phyloP scores from a whole-genome alignment of 2,888 invertebrate species.

The Galerucella pusilla region DNA sequence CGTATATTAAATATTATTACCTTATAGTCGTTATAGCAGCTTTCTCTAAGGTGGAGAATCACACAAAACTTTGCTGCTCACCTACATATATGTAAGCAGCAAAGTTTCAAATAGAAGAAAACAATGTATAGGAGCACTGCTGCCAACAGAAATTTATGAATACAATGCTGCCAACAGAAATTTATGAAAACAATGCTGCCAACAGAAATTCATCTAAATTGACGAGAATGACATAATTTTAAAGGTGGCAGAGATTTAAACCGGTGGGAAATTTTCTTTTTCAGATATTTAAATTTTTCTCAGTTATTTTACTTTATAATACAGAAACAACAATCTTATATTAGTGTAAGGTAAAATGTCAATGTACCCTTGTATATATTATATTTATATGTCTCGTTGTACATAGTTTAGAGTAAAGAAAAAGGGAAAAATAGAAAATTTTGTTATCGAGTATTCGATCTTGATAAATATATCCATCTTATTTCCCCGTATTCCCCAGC shows the following conservation, averaged over 20 bases:
- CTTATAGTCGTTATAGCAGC: not conserved
- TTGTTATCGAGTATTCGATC: constrained; percentile 30
- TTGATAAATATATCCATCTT: constrained; percentile 37
- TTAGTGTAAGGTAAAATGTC: not conserved
- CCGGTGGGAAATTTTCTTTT: no score
- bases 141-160: not conserved
- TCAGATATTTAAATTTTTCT: no score
- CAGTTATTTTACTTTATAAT: no score
- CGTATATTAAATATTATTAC: not conserved
- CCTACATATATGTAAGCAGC: no score
- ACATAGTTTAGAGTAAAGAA: not conserved
- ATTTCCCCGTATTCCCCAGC: constrained; percentile 35
- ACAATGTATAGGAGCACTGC: not conserved
- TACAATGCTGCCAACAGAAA: no score
- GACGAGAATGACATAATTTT: not conserved
- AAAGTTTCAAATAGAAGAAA: no score
- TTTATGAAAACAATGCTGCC: no score
- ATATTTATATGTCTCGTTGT: not conserved
- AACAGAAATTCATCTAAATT: no score
- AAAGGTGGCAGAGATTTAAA: no score
- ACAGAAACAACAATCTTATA: no score
- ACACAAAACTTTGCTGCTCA: not conserved
- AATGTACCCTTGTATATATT: not conserved
- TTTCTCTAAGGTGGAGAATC: not conserved
- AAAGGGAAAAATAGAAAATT: constrained; percentile 28